Percentiles rank a stretch among this genome's conserved stretches.
These are phyloP conservation scores for Lanistes nyassanus DNA, from an alignment of 1,140 invertebrate species.

Conservation along the genomic window DNA sequence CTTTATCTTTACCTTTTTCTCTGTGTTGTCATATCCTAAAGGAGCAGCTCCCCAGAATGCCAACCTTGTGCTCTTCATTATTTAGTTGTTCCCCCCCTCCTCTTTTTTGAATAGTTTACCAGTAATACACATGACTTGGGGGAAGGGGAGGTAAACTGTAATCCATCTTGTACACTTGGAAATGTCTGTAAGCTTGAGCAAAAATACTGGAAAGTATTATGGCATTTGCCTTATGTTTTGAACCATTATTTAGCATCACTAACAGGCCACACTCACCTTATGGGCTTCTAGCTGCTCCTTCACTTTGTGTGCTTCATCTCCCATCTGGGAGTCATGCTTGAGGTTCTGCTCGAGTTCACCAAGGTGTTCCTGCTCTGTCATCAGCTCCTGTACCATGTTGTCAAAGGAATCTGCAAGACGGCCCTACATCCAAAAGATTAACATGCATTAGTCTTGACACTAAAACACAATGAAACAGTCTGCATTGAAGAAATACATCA, in stretches of 20 bases:
- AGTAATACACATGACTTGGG: no score
- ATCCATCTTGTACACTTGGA: neutral
- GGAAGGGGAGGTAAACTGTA: no score
- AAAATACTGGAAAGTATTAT: no score
- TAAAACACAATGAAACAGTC: neutral
- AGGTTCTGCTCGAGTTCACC: slow-evolving; percentile 86
- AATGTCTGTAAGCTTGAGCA: neutral
- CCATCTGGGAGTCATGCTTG: slow-evolving; percentile 86
- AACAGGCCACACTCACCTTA: slow-evolving; percentile 46
- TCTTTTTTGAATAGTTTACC: no score
- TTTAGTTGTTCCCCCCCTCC: no score
- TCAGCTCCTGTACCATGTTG: slow-evolving; percentile 76
- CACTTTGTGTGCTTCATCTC: slow-evolving; percentile 88
- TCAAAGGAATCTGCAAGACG: slow-evolving; percentile 70
- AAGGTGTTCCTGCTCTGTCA: slow-evolving; percentile 91
- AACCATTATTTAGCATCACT: neutral
- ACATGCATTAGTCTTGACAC: neutral
- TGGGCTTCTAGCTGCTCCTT: slow-evolving; percentile 84
- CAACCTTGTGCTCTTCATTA: no score
- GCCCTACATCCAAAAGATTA: slow-evolving; percentile 34
- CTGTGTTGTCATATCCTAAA: no score
- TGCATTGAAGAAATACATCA: neutral
- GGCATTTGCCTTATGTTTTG: neutral
- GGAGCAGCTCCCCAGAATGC: no score
- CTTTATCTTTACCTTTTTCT: no score